Base-by-base conservation (phyloP, 2,888 invertebrate genomes). In the Pinctada fucata region DNA sequence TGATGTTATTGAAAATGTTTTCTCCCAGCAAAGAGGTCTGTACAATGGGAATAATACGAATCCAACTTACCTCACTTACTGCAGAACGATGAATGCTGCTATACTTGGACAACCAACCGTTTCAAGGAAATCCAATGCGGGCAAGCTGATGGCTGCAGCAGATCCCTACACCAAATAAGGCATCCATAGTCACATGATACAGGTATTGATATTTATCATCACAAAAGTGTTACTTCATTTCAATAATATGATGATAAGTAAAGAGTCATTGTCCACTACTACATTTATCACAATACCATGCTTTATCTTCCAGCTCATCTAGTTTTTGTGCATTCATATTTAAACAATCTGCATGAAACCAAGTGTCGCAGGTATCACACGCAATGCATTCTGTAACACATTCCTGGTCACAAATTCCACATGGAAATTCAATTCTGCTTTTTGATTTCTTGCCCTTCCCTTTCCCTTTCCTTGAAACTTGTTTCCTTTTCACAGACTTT, bases 1-100 rank as follows among this genome's bases (percentile, higher is more conserved):
- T 64, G 78, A 78, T 69, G 70, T 75, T 1, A 76, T 78, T n/a
- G 78, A 81, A 76, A 78, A 78, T 66, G 48, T 78, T 10, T 78
- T 66, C 58, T 81, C 75, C 49, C 78, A 81, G 31, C 77, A 81
- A 58, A 75, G 80, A 64, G 74, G 72, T 3, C 31, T 81, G 3
- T 72, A 76, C 66, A 75, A 81, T 50, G 81, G 81, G 0, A 67
- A 52, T 13, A 79, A 73, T 63, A 73, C 74, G 3, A 81, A 81
- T 47, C 75, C 79, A 52, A 79, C 69, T 51, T 81, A 81, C 73
- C 70, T 75, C 2, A 67, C 66, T 3, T 75, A 81, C 66, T 81
- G 75, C 52, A 64, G 66, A 50, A 66, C 79, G 16, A 73, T 79
- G 68, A 79, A 79, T 76, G 72, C 71, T 65, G 66, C 71, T n/a